These are phyloP conservation scores for Equus przewalskii DNA, from an alignment of 2,113 vertebrate genomes.

Conservation along the genomic window DNA sequence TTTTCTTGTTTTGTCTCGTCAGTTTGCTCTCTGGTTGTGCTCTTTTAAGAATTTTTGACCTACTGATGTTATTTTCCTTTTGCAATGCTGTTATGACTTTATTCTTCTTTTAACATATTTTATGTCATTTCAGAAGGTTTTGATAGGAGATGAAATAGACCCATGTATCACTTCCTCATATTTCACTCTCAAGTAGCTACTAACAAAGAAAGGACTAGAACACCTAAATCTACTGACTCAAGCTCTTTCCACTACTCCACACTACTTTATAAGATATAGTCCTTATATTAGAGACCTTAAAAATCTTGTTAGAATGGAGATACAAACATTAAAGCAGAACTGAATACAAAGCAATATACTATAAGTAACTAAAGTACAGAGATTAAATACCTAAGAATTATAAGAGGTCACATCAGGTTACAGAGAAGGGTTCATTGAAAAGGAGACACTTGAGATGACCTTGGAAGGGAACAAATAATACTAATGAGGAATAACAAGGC, in stretches of 20 bases:
- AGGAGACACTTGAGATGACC: background rate
- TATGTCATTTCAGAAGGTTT: background rate
- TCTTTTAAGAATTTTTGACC: background rate
- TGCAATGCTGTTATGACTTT: background rate
- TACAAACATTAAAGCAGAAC: background rate
- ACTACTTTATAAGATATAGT: background rate
- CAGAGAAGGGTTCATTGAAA: background rate
- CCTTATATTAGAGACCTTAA: background rate
- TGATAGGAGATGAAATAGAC: background rate
- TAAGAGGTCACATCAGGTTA: background rate
- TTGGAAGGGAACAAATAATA: background rate
- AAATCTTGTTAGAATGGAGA: background rate
- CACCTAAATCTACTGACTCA: background rate
- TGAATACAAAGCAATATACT: background rate
- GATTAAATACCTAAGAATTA: background rate
- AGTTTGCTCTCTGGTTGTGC: background rate
- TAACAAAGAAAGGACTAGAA: background rate
- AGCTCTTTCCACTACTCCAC: background rate
- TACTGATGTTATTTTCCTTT: background rate
- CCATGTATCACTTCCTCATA: background rate
- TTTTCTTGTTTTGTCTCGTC: background rate
- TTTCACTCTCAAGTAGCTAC: slow-evolving; percentile 8
- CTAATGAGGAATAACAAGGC: background rate
- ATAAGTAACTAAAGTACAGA: background rate
- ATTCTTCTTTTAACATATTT: background rate